A percentile compares a stretch with the other conserved stretches of the same genome.
These are phyloP conservation scores for Ciconia stormi DNA, from an alignment of 2,113 vertebrate species.

Conservation along the genomic window DNA sequence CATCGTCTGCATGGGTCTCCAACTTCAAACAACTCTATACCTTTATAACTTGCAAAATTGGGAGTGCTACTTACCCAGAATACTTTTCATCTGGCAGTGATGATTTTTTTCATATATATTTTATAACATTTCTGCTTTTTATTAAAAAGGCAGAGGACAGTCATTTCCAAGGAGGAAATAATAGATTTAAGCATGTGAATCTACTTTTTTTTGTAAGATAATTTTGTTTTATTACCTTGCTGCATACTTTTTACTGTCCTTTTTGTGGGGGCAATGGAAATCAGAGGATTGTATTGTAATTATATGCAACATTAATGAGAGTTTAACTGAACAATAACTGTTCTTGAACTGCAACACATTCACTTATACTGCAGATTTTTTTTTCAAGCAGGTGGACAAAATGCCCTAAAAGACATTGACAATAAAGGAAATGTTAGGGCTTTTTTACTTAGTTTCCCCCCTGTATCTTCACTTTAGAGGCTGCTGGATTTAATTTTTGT, in stretches of 20 bases:
- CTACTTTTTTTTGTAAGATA: not conserved
- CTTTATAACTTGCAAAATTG: conserved; percentile 3
- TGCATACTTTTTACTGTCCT: not conserved
- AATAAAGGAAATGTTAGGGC: not conserved
- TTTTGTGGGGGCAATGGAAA: not conserved
- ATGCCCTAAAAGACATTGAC: not conserved
- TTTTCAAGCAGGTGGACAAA: not conserved
- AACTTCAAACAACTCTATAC: not conserved
- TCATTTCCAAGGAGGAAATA: not conserved
- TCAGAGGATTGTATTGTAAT: not conserved
- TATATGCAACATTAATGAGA: not conserved
- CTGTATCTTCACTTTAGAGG: not conserved
- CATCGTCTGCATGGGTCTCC: not conserved
- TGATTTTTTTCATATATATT: not conserved
- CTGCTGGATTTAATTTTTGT: not conserved
- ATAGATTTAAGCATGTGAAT: not conserved
- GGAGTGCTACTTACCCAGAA: not conserved
- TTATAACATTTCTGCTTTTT: not conserved
- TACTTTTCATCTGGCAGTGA: conserved; percentile 16
- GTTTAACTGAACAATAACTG: not conserved
- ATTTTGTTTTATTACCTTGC: not conserved
- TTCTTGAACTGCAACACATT: not conserved
- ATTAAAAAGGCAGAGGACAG: not conserved
- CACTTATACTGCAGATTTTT: not conserved
- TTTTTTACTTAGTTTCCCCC: not conserved